phyloP scores from a whole-genome alignment of 2,888 invertebrate genomes.

The Blastobasis lacticolella region DNA sequence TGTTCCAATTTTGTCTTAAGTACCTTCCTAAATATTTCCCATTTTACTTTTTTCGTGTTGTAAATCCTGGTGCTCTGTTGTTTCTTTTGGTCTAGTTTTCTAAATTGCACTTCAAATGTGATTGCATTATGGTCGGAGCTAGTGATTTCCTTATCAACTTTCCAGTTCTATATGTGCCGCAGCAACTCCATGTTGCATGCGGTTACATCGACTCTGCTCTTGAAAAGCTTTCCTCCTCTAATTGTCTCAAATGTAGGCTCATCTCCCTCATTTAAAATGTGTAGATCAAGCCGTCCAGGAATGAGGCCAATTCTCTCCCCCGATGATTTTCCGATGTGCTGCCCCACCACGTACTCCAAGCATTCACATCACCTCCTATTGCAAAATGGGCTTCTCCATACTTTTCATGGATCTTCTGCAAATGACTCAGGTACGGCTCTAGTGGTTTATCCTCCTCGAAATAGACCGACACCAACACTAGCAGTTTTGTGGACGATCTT shows the following conservation, averaged over 20 bases:
- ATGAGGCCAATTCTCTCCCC: background rate
- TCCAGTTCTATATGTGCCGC: background rate
- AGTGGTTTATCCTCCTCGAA: background rate
- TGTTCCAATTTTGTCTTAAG: background rate
- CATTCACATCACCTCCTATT: slow-evolving; percentile 2
- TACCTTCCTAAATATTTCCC: background rate
- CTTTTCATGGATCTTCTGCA: background rate
- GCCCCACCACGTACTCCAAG: slow-evolving; percentile 5
- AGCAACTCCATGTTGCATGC: background rate
- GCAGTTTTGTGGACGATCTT: background rate
- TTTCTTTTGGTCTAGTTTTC: background rate
- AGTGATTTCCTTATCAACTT: background rate
- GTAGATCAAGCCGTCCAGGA: background rate
- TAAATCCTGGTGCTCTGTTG: background rate
- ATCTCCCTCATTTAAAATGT: background rate
- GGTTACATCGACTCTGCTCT: background rate
- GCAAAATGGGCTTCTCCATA: background rate
- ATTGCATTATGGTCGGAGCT: background rate
- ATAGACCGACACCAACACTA: background rate
- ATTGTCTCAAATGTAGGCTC: background rate
- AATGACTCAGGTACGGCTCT: background rate
- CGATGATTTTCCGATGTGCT: background rate
- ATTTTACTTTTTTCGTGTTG: background rate
- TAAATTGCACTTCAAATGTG: background rate
- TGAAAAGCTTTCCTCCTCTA: background rate